Evolutionary conservation across 2,113 vertebrate genomes (phyloP), one percentile per base, ranked within the genome.

Genomic region (Tympanuchus pallidicinctus): DNA sequence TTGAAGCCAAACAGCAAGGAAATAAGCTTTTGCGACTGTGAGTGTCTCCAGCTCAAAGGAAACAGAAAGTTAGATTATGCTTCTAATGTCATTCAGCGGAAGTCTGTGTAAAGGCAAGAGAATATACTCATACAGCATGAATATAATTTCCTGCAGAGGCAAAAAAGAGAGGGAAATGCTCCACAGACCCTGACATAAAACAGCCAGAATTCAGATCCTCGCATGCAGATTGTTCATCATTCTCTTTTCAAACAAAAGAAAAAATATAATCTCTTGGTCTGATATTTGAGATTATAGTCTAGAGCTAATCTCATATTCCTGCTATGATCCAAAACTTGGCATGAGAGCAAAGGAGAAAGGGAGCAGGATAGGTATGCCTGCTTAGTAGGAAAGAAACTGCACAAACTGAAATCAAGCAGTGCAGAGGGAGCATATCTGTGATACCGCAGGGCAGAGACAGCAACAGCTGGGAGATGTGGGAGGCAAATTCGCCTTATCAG

Each of bases 181-280:
- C 36, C 75, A 73, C 34, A 77, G 64, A 85, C 3, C 20, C 14
- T 64, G 52, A 93, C 28, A 93, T 13, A 93, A 94, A 81, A 32
- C 47, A 94, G 60, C 3, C 0, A 0, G 64, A 83, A 90, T 65
- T 92, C 52, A 88, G 48, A 72, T 78, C 10, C 34, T 20, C 18
- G 16, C 6, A 28, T 21, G 65, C 11, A 88, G 77, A 83, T 24
- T 20, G 13, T 60, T 85, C 21, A 52, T 80, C 52, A 57, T 40
- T 71, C 34, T 74, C 64, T 61, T 92, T 88, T 69, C 85, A 92
- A 90, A 88, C 61, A 95, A 81, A 83, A 77, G 36, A 83, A 13
- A 52, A 40, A 54, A 54, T 30, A 30, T 30, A 54, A 17, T 30
- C 74, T 57, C 71, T 86, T 47, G 27, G 64, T 69, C 15, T 40